Evolutionary conservation across 2,113 vertebrate genomes (phyloP).

Genomic region (Prunella himalayana): DNA sequence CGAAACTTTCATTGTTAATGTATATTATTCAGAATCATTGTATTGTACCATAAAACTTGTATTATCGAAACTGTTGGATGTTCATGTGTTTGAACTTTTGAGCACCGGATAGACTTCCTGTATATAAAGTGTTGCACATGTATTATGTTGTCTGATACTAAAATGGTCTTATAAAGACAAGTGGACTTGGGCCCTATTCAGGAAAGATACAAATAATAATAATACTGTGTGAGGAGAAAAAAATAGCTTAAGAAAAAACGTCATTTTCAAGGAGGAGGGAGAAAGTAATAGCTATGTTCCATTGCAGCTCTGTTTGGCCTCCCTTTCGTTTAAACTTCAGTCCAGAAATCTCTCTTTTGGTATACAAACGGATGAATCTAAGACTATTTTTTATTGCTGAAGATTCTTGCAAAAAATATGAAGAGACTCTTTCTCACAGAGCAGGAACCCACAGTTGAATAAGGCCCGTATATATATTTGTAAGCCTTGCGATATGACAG

Average conservation of each 20-base stretch:
- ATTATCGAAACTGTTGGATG: conserved; percentile 83
- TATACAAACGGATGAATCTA: conserved; percentile 72
- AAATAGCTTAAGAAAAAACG: conserved; percentile 58
- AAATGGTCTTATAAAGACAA: conserved; percentile 90
- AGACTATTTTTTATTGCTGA: conserved; percentile 80
- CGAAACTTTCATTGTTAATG: conserved; percentile 89
- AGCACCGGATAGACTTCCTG: conserved; percentile 89
- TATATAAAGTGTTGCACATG: conserved; percentile 97
- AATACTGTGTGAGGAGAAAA: conserved; percentile 53
- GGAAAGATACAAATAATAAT: conserved; percentile 68
- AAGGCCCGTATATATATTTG: conserved; percentile 84
- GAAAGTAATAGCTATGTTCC: conserved; percentile 59
- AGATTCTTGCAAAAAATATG: conserved; percentile 70
- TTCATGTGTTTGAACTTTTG: conserved; percentile 86
- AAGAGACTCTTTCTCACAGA: conserved; percentile 69
- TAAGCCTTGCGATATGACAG: conserved; percentile 84
- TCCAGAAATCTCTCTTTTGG: conserved; percentile 76
- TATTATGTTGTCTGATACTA: conserved; percentile 90
- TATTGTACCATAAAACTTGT: conserved; percentile 87
- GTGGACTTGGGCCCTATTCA: conserved; percentile 85
- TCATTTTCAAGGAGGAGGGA: conserved; percentile 66
- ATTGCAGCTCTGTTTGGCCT: conserved; percentile 67
- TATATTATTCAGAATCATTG: conserved; percentile 87
- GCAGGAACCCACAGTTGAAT: conserved; percentile 75
- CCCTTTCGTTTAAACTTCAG: conserved; percentile 72